These are phyloP conservation scores for Lobophora halterata DNA, from an alignment of 2,888 invertebrate species.

Conservation along the genomic window DNA sequence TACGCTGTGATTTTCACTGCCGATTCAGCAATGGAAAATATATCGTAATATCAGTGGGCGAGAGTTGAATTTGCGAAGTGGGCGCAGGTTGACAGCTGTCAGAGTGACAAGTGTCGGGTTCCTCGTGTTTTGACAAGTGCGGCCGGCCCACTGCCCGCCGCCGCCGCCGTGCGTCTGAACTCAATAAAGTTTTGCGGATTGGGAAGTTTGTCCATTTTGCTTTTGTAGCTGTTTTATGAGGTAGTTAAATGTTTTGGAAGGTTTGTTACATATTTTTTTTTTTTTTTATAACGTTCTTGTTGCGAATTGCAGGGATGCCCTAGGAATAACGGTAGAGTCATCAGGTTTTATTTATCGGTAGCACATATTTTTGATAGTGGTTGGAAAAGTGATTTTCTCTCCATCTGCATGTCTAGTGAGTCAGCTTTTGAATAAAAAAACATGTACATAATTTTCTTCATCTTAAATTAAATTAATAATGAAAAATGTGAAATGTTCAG, in stretches of 20 bases:
- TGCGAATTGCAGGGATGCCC: too few relatives aligned
- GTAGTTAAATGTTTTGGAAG: not conserved
- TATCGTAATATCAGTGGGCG: constrained; percentile 15
- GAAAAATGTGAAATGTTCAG: too few relatives aligned
- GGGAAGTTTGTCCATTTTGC: constrained; percentile 23
- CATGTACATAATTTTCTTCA: too few relatives aligned
- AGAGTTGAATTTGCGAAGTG: constrained; percentile 18
- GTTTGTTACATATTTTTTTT: not conserved
- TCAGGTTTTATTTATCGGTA: too few relatives aligned
- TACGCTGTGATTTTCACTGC: constrained; percentile 2
- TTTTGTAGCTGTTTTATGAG: not conserved
- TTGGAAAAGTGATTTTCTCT: too few relatives aligned
- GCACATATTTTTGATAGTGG: too few relatives aligned
- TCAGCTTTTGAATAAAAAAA: too few relatives aligned
- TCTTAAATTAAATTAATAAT: too few relatives aligned
- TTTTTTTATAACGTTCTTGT: too few relatives aligned
- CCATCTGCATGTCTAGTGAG: too few relatives aligned
- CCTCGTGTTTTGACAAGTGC: constrained; percentile 25
- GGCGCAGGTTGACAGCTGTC: constrained; percentile 28
- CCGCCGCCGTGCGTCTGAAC: constrained; percentile 16
- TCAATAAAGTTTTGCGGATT: constrained; percentile 20
- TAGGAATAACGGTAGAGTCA: too few relatives aligned
- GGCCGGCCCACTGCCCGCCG: constrained; percentile 14
- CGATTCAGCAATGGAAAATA: constrained; percentile 8
- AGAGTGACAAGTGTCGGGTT: constrained; percentile 24